These are phyloP conservation scores for Nipponacmea schrenckii DNA, from an alignment of 2,888 invertebrate species.

Conservation along the genomic window DNA sequence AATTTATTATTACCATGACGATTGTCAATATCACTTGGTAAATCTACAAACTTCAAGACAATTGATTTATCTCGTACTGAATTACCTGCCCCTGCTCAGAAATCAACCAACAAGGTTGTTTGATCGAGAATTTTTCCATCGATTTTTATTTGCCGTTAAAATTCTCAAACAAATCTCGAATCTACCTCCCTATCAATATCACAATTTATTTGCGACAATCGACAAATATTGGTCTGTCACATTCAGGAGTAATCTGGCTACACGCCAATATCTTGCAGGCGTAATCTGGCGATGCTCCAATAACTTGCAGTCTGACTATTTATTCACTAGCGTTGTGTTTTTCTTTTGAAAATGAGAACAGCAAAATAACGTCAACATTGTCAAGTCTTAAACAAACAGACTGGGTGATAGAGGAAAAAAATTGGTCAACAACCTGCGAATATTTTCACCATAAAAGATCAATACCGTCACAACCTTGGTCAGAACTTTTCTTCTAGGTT, in stretches of 20 bases:
- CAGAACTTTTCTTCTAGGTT: no score
- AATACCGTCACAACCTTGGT: no score
- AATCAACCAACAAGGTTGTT: no score
- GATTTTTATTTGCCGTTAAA: slow-evolving; percentile 3
- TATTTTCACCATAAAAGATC: neutral
- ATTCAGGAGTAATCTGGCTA: neutral
- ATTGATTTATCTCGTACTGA: no score
- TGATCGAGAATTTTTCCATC: neutral
- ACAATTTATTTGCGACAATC: neutral
- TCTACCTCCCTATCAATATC: neutral
- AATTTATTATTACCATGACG: no score
- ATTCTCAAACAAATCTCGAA: neutral
- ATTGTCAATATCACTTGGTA: no score
- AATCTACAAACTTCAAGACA: no score
- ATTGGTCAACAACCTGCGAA: neutral
- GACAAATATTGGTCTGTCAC: slow-evolving; percentile 2
- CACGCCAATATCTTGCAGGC: neutral
- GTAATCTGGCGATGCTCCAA: neutral
- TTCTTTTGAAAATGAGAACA: neutral
- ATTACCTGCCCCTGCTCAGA: no score
- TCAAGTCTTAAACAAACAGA: neutral
- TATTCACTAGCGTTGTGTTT: neutral
- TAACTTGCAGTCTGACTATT: neutral
- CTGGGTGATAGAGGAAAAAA: neutral
- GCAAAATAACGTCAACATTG: neutral